These are phyloP conservation scores for Amphipoea lucens DNA, from an alignment of 2,888 invertebrate species.

Conservation along the genomic window DNA sequence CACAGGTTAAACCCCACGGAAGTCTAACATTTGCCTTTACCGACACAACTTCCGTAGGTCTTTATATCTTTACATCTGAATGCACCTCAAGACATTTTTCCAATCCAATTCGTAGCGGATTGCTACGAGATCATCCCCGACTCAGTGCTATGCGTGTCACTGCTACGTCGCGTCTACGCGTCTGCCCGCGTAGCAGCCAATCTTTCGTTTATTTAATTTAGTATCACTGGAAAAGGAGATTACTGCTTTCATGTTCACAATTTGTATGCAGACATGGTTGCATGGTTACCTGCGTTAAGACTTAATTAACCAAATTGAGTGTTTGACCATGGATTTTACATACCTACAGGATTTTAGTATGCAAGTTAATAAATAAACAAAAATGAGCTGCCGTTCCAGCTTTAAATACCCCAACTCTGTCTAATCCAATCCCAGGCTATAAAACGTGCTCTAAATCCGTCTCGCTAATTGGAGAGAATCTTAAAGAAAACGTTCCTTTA, in stretches of 20 bases:
- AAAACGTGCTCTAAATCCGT: constrained; percentile 33
- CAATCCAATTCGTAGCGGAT: constrained; percentile 21
- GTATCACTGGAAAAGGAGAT: constrained; percentile 39
- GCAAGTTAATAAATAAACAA: not conserved
- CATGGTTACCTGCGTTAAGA: not conserved
- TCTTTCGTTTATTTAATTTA: constrained; percentile 18
- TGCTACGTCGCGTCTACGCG: constrained; percentile 43
- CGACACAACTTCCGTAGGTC: not conserved
- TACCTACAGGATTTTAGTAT: too few relatives aligned
- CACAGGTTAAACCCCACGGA: not conserved
- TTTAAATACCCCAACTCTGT: constrained; percentile 3
- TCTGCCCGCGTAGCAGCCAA: constrained; percentile 20
- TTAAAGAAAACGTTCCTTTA: constrained; percentile 61
- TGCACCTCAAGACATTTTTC: constrained; percentile 4
- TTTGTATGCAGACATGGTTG: constrained; percentile 14
- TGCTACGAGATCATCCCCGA: constrained; percentile 36
- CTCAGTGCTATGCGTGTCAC: constrained; percentile 28
- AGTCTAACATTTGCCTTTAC: not conserved
- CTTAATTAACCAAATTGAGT: too few relatives aligned
- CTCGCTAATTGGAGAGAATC: constrained; percentile 67
- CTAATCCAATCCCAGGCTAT: constrained; percentile 34
- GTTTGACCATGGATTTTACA: too few relatives aligned
- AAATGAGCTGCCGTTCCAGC: not conserved
- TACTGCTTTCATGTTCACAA: constrained; percentile 3
- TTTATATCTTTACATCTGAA: not conserved